Conservation (phyloP, 2,797 vertebrate species). For the Gallirallus australis region DNA sequence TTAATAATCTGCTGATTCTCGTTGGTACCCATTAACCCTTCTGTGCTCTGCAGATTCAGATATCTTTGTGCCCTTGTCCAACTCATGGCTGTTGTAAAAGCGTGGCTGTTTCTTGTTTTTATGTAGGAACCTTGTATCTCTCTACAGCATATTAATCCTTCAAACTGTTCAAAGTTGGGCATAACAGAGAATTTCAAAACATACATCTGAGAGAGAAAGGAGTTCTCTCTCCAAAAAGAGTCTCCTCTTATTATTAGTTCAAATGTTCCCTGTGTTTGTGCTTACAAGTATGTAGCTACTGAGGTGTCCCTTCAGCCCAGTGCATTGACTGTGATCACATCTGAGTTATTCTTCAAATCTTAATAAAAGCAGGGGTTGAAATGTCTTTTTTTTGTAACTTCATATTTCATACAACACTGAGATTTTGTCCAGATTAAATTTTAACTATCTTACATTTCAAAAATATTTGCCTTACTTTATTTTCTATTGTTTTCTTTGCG, state of each 20-base stretch:
- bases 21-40: background rate
- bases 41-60: background rate
- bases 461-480: background rate
- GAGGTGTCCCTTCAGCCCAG: background rate
- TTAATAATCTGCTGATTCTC: background rate
- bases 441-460: background rate
- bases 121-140: background rate
- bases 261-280: background rate
- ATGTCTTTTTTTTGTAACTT: background rate
- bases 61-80: background rate
- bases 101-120: background rate
- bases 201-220: background rate
- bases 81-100: background rate
- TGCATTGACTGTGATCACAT: background rate
- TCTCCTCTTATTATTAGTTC: background rate
- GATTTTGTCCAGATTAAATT: background rate
- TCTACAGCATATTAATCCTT: background rate
- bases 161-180: background rate
- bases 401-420: background rate
- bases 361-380: background rate
- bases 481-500: background rate
- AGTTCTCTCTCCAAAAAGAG: background rate
- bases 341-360: background rate
- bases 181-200: background rate
- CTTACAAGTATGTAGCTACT: background rate